Evolutionary conservation across 2,888 invertebrate species (phyloP), one percentile per base, ranked within the genome.

Genomic region (Dorcus hopei): DNA sequence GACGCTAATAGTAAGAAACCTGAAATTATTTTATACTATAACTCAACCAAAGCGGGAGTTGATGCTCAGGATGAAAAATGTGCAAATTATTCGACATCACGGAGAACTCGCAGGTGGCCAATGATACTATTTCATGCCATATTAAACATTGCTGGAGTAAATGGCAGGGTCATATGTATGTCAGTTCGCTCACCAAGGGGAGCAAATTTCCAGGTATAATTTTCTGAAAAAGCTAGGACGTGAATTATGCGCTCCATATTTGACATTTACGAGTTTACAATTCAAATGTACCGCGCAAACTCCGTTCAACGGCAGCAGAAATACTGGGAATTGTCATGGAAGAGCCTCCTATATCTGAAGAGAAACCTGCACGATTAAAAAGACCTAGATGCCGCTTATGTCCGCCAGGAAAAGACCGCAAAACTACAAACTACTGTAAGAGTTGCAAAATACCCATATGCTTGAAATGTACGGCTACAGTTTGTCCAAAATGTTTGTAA

Each of bases 41-140:
- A 67, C 57, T 54, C 19, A 7, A 68, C 63, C 11, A 68, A 69
- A 61, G 63, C 63, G 43, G 64, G 62, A n/a, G 62, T 65, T n/a
- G 65, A 67, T 57, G 16, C 60, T 4, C 39, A 69, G 9, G 68
- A 70, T 51, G 49, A 67, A 53, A 70, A 66, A 56, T 68, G 65
- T 63, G 64, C 65, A 49, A 66, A 48, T 52, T 68, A 67, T 58
- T 61, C 64, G 40, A 59, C 56, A 45, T 56, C 57, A 52, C 58
- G 68, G 43, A 43, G 66, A 61, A 49, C 49, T 33, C 23, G 33
- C 9, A 49, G 49, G 14, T 49, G 49, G 49, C 23, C 26, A 33
- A 23, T 23, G 23, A 5, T n/a, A 9, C n/a, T 49, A 33, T 49
- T 49, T 14, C 33, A 26, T 19, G 26, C 33, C 9, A 3, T 49